phyloP scores from a whole-genome alignment of 1,140 invertebrate genomes.

The Hirudo medicinalis region DNA sequence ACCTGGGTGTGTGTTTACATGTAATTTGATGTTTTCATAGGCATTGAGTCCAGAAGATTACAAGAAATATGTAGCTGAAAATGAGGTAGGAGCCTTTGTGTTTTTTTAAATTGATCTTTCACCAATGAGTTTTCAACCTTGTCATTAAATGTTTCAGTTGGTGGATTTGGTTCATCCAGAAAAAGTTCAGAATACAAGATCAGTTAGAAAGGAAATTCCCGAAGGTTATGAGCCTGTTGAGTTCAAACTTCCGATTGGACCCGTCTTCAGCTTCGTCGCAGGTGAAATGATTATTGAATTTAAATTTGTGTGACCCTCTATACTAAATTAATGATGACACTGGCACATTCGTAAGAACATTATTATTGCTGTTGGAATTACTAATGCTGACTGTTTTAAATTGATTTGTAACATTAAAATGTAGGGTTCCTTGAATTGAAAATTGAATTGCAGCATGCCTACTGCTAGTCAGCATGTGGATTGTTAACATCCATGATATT shows the following conservation, averaged over 20 bases:
- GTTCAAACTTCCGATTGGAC: constrained; percentile 39
- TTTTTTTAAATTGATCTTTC: too few species aligned
- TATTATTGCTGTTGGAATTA: too few species aligned
- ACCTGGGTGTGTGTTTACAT: background rate
- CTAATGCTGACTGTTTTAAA: background rate
- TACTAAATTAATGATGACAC: too few species aligned
- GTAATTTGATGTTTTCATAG: background rate
- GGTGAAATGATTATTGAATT: constrained; percentile 27
- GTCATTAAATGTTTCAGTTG: constrained; percentile 2
- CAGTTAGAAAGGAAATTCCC: constrained; percentile 27
- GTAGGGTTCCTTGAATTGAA: too few species aligned
- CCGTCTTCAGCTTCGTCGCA: constrained; percentile 39
- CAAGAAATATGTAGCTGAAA: constrained; percentile 6
- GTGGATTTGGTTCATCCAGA: background rate
- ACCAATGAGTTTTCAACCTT: background rate
- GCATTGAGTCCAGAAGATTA: constrained; percentile 14
- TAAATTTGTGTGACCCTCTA: background rate
- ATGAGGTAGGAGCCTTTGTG: background rate
- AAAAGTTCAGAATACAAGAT: background rate
- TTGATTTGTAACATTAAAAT: too few species aligned
- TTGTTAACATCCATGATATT: too few species aligned
- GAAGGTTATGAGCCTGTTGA: constrained; percentile 35
- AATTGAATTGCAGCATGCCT: too few species aligned
- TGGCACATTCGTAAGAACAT: too few species aligned
- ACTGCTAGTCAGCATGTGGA: too few species aligned